Evolutionary conservation across 2,888 invertebrate species (phyloP), one percentile per base, ranked within the genome.

Genomic region (Thecocarcelia acutangulata): DNA sequence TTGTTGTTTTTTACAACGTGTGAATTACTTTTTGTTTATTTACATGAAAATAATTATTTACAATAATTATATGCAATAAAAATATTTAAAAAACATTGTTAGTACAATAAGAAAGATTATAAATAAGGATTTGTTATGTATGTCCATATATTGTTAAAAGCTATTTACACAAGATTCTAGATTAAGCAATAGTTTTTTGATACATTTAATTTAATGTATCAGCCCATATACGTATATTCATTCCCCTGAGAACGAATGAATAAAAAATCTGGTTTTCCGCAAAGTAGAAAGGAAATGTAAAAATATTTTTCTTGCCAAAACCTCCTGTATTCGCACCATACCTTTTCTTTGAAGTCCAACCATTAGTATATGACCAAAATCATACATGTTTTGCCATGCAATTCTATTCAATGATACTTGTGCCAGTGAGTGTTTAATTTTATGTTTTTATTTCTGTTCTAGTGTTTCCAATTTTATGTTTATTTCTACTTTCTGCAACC

Each of bases 401-500:
- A 52, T 66, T 46, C 50, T 33, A 59, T 58, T 78, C 72, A 72
- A 72, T 72, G 66, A 66, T 78, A 72, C 64, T 78, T 50, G 63
- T 70, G 58, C 66, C 33, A 3, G 33, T 33, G 33, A 68, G 42
- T 61, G 52, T 61, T 52, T 28, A 52, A 44, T 64, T 58, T 72
- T 50, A 44, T 66, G 42, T 72, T 56, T 63, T 76, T 70, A 46
- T 64, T 68, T 70, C 61, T 33, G 58, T 78, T 78, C 56, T 70
- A 17, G 63, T 63, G 56, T 40, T 63, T 63, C 42, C 63, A 64
- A 15, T 58, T 63, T 63, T 46, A 13, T 5, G n/a, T 58, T 44
- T 42, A 33, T 21, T 59, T 58, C 42, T 52, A 33, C 58, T 52
- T 19, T 61, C 19, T 76, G 59, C 68, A 68, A 76, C 75, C 68